Percentiles rank a stretch among this genome's conserved stretches.
These are phyloP conservation scores for Nylanderia fulva DNA, from an alignment of 1,140 invertebrate genomes.

Conservation along the genomic window DNA sequence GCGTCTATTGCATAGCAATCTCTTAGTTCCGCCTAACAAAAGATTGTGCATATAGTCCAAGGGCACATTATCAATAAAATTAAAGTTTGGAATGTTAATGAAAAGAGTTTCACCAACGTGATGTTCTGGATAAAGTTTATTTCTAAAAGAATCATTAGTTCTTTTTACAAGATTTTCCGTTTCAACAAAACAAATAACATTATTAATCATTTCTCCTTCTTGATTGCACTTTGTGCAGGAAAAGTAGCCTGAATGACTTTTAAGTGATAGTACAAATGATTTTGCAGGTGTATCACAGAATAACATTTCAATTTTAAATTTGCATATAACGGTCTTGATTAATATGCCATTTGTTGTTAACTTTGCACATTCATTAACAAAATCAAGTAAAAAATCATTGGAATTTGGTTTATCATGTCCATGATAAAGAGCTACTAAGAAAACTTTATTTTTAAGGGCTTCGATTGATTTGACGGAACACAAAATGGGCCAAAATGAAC, in stretches of 20 bases:
- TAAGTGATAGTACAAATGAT: conserved; percentile 21
- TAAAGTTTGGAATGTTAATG: neutral
- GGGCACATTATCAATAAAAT: conserved; percentile 3
- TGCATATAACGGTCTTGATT: conserved; percentile 1
- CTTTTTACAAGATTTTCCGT: conserved; percentile 2
- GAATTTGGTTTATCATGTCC: conserved; percentile 18
- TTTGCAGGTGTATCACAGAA: conserved; percentile 27
- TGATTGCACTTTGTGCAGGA: conserved; percentile 36
- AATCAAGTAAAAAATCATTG: conserved; percentile 21
- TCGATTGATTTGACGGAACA: conserved; percentile 5
- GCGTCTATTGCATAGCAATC: neutral
- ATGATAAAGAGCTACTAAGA: conserved; percentile 25
- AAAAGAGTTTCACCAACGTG: neutral
- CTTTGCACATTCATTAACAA: conserved; percentile 25
- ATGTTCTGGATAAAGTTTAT: neutral
- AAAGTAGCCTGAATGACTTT: conserved; percentile 33
- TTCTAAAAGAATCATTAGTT: conserved; percentile 15
- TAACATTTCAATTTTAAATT: conserved; percentile 33
- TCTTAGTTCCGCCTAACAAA: neutral
- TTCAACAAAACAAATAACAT: conserved; percentile 14
- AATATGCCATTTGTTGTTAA: conserved; percentile 37
- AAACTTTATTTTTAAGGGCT: conserved; percentile 2
- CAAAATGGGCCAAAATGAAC: conserved; percentile 22
- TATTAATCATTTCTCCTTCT: conserved; percentile 21
- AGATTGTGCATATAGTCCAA: conserved; percentile 3